phyloP scores from a whole-genome alignment of 2,888 invertebrate species.

The Spodoptera littoralis region DNA sequence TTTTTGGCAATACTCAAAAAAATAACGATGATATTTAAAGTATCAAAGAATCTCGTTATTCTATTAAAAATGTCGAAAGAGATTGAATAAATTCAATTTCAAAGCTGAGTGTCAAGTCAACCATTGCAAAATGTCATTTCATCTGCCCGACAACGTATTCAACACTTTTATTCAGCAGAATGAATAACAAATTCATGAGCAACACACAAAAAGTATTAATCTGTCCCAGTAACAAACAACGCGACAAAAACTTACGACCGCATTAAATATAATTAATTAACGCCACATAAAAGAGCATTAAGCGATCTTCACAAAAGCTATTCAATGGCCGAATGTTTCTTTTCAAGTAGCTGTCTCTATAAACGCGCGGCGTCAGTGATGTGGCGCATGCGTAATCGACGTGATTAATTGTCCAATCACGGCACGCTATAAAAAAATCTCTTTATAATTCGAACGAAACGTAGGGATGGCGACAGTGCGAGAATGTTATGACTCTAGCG shows the following conservation, averaged over 20 bases:
- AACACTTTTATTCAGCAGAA: constrained; percentile 49
- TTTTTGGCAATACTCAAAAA: too few relatives aligned
- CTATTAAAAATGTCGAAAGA: background rate
- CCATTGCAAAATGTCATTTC: constrained; percentile 55
- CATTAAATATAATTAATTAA: constrained; percentile 86
- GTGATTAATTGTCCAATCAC: constrained; percentile 76
- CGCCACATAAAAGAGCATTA: constrained; percentile 72
- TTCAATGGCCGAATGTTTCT: constrained; percentile 73
- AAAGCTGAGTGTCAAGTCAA: constrained; percentile 17
- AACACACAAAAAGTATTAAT: constrained; percentile 53
- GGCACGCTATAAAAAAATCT: constrained; percentile 53
- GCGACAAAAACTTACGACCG: constrained; percentile 70
- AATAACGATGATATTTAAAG: too few relatives aligned
- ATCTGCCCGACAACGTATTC: constrained; percentile 52
- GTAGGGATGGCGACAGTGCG: constrained; percentile 26
- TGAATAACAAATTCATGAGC: constrained; percentile 62
- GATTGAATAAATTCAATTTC: constrained; percentile 21
- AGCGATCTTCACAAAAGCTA: constrained; percentile 69
- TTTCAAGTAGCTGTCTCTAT: constrained; percentile 78
- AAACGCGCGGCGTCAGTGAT: constrained; percentile 77
- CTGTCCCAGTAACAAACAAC: constrained; percentile 53
- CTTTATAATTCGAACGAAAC: constrained; percentile 45
- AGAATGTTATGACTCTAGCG: constrained; percentile 12
- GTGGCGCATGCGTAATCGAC: constrained; percentile 73
- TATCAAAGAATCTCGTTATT: too few relatives aligned